Evolutionary conservation across 2,797 vertebrate genomes (phyloP), one percentile per base, ranked within the genome.

Genomic region (Ptychadena robeensis): DNA sequence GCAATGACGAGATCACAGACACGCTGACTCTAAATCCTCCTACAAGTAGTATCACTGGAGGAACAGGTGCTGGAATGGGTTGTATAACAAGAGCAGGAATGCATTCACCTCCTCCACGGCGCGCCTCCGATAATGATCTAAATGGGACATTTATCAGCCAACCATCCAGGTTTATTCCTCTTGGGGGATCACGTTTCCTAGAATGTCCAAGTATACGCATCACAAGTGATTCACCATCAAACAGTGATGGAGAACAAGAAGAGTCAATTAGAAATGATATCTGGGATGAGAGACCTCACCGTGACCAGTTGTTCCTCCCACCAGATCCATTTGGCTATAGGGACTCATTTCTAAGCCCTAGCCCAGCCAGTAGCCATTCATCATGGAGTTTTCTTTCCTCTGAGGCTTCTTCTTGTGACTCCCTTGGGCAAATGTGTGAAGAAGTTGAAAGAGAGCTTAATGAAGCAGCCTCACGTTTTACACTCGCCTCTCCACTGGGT

Each of bases 161-260:
- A 77, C 96, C 96, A 0, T 96, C 96, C 0, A 93, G 96, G 40
- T 96, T 95, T 0, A 93, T 97, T 57, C 95, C 96, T 91, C 95
- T 97, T 64, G 91, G 91, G 77, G 95, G 94, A 77, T 95, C 95
- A 70, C 92, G 95, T 27, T 94, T 97, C 65, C 91, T 98, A 3
- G 96, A 97, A 85, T 98, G 96, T 76, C 96, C 96, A 3, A 98
- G 96, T 88, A 98, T 98, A 87, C 96, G 96, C 89, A 98, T 98
- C 85, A 98, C 96, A 83, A 96, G 96, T 85, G 97, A 97, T 88
- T 96, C 96, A 2, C 96, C 96, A 0, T 94, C 96, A 3, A 93
- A 95, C 5, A 93, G 94, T 73, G 61, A 71, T 14, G 88, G 85
- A 25, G 89, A 85, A 66, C 71, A 88, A 0, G 90, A 91, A 34